Conservation (phyloP, 2,113 vertebrate genomes). For the Pionites leucogaster region DNA sequence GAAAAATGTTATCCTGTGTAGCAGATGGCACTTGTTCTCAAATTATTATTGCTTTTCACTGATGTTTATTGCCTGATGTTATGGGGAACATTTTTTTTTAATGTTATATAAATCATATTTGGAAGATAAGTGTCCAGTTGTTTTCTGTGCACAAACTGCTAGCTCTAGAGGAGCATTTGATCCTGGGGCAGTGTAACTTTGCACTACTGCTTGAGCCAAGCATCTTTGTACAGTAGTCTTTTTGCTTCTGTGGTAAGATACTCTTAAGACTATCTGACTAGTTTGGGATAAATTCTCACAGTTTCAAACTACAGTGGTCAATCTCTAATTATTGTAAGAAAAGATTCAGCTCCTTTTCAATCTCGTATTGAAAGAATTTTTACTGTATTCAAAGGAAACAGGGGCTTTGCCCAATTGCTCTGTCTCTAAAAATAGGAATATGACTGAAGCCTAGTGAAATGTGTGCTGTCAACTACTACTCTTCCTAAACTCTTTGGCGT, state of each 20-base stretch:
- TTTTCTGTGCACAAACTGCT: constrained; percentile 23
- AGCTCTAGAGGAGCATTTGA: neutral
- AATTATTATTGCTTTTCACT: neutral
- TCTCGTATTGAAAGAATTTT: neutral
- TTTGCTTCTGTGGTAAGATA: constrained; percentile 16
- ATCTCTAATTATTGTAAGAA: neutral
- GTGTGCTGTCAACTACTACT: neutral
- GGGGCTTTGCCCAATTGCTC: neutral
- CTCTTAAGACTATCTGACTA: neutral
- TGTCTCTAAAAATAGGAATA: constrained; percentile 6
- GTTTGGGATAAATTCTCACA: neutral
- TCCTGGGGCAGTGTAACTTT: constrained; percentile 31
- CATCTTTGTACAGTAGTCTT: constrained; percentile 26
- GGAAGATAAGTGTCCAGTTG: neutral
- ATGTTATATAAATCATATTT: neutral
- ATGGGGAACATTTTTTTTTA: neutral
- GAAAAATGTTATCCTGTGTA: neutral
- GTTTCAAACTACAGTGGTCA: neutral
- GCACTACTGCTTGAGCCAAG: constrained; percentile 54
- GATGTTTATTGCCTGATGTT: constrained; percentile 10
- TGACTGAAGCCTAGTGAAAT: neutral
- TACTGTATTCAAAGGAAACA: neutral
- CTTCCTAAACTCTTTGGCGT: neutral
- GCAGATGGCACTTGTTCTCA: neutral
- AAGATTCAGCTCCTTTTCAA: neutral